Base-by-base conservation (phyloP, 92 coral and sea anemone species). In the Plumapathes pennacea region DNA sequence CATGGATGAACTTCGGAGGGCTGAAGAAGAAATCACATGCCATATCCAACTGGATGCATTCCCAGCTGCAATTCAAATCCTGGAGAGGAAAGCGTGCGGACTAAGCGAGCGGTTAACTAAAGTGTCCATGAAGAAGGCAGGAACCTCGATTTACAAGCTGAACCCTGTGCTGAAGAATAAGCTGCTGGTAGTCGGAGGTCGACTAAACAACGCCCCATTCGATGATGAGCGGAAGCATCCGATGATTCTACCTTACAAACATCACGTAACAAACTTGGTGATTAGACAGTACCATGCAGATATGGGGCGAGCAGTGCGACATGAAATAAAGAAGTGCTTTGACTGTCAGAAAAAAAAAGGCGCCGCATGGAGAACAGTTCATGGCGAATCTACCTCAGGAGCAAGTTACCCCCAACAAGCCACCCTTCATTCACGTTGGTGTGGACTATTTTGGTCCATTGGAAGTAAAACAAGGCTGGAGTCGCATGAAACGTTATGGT, bases 361-460 rank as follows among this genome's bases (percentile, higher is more conserved):
- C 46, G 9, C 63, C 21, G 23, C 59, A 67, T 3, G 80, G 75
- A 39, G 67, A 70, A 47, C 77, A 71, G 64, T 52, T 47, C 25
- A 83, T 71, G 77, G 90, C 85, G 10, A 64, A 69, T 38, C 58
- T 76, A 47, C 84, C 76, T 1, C n/a, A 48, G 18, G 83, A 81
- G 0, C 40, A 73, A 30, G 22, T 74, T 3, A 74, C 75, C 13
- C 70, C 79, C 18, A 25, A 62, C 40, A 45, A 77, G 14, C 80
- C 81, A 13, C 74, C 74, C 9, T 67, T 81, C 57, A 34, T 72
- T 2, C 53, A 25, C 36, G 82, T 81, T n/a, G 82, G 87, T 24
- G 62, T 67, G 10, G 88, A 81, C 43, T 81, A 50, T n/a, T 81
- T 73, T 37, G 77, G 82, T 3, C 88, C 88, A 24, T 8, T 82